Base-by-base conservation (phyloP, 2,888 invertebrate species). In the Chrysopilus asiliformis region DNA sequence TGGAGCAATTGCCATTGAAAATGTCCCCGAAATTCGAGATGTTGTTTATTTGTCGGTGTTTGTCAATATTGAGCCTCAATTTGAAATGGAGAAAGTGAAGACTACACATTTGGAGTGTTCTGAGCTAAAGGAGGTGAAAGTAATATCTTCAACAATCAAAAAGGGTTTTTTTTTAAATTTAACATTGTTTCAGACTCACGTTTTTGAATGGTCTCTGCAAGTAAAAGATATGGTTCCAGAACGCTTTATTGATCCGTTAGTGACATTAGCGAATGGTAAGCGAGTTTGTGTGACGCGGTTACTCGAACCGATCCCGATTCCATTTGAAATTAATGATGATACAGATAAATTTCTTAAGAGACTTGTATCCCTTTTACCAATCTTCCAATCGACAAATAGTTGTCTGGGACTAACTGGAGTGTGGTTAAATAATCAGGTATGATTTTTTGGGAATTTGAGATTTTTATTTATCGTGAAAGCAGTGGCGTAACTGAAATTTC, bases 1-100 rank as follows among this genome's bases (percentile, higher is more conserved):
- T 34, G 17, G 34, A 8, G 8, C 26, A n/a, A 20, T 44, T n/a
- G 22, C 35, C 5, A 40, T 45, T n/a, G 53, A 53, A 17, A 48
- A 49, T 34, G 34, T 51, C 1, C 60, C 60, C 0, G 60, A 64
- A 50, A 55, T 61, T 12, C 57, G 63, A 30, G 62, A 66, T 41
- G 53, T 64, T 2, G 70, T 75, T 0, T 71, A 71, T 49, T 48
- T 80, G 3, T 72, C 71, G 42, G 54, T 79, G 26, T 77, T 74
- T 50, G 59, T 79, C 15, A 76, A 74, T 13, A 63, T 79, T n/a
- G 76, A 79, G 44, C 79, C 79, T 0, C 61, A 68, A 4, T 57
- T 74, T 10, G 58, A 64, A 28, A 47, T 61, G 19, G 51, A 57
- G 2, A 47, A 53, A 16, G 45, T 65, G 4, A 50, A 49, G 15